Conservation (phyloP, 1,140 invertebrate species). For the Solenopsis invicta region DNA sequence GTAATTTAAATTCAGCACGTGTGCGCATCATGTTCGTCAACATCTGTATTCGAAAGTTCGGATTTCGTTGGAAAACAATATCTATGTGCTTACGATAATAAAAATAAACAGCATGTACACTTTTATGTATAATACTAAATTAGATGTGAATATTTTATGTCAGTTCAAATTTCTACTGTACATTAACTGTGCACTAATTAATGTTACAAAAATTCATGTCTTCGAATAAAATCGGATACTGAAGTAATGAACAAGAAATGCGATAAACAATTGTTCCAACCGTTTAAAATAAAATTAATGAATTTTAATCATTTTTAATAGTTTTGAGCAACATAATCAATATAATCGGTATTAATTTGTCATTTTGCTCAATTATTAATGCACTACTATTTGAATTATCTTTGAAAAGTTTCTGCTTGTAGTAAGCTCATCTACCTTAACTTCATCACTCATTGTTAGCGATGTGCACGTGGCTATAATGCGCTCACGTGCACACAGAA, state of each 20-base stretch:
- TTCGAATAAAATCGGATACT: background rate
- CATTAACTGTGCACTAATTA: background rate
- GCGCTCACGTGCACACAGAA: background rate
- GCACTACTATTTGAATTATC: background rate
- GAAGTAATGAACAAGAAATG: background rate
- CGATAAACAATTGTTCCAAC: background rate
- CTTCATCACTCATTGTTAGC: background rate
- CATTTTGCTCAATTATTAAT: background rate
- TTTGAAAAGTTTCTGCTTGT: background rate
- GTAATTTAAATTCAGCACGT: constrained; percentile 20
- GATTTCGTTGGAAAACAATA: background rate
- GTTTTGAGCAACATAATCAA: background rate
- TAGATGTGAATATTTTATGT: background rate
- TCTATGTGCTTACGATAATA: background rate
- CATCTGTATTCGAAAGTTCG: background rate
- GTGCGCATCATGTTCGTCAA: background rate
- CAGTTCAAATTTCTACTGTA: background rate
- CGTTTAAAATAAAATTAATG: background rate
- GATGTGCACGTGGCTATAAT: constrained; percentile 16
- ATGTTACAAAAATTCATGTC: background rate
- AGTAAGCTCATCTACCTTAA: background rate
- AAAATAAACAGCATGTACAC: background rate
- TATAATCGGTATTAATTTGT: background rate
- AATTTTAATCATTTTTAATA: background rate
- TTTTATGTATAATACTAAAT: background rate